phyloP scores from a whole-genome alignment of 2,888 invertebrate species.

The Orthosia gothica region DNA sequence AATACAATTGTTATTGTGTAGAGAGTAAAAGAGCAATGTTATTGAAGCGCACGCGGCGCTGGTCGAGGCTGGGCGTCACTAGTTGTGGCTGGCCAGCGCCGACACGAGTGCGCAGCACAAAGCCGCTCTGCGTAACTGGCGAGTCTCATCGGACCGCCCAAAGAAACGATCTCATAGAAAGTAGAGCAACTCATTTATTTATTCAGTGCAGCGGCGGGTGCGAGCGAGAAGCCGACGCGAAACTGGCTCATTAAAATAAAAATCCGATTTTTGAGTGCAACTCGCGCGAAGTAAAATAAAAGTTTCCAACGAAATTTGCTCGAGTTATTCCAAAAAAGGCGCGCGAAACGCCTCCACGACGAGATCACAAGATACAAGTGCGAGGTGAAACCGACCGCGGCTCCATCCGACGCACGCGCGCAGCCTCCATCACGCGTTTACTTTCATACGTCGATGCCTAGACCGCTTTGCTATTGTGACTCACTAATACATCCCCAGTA shows the following conservation, averaged over 20 bases:
- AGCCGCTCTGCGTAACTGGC: slow-evolving; percentile 67
- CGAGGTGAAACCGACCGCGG: slow-evolving; percentile 89
- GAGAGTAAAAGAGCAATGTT: slow-evolving; percentile 79
- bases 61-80: slow-evolving; percentile 40
- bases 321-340: slow-evolving; percentile 91
- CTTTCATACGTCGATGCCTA: slow-evolving; percentile 75
- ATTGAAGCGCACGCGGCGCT: slow-evolving; percentile 54
- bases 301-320: slow-evolving; percentile 90
- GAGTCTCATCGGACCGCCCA: slow-evolving; percentile 84
- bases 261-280: slow-evolving; percentile 89
- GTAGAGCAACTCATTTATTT: slow-evolving; percentile 91
- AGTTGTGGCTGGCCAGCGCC: slow-evolving; percentile 1
- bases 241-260: slow-evolving; percentile 91
- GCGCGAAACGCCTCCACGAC: slow-evolving; percentile 86
- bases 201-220: slow-evolving; percentile 89
- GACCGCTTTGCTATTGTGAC: slow-evolving; percentile 17
- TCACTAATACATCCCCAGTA: slow-evolving; percentile 25
- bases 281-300: slow-evolving; percentile 88
- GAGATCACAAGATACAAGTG: slow-evolving; percentile 86
- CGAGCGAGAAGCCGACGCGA: slow-evolving; percentile 86
- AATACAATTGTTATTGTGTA: slow-evolving; percentile 76
- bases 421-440: slow-evolving; percentile 70
- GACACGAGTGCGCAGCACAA: slow-evolving; percentile 61
- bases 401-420: slow-evolving; percentile 76
- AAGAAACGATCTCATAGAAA: slow-evolving; percentile 91